These are phyloP conservation scores for Mus minutoides DNA, from an alignment of 2,797 vertebrate species.

Conservation along the genomic window DNA sequence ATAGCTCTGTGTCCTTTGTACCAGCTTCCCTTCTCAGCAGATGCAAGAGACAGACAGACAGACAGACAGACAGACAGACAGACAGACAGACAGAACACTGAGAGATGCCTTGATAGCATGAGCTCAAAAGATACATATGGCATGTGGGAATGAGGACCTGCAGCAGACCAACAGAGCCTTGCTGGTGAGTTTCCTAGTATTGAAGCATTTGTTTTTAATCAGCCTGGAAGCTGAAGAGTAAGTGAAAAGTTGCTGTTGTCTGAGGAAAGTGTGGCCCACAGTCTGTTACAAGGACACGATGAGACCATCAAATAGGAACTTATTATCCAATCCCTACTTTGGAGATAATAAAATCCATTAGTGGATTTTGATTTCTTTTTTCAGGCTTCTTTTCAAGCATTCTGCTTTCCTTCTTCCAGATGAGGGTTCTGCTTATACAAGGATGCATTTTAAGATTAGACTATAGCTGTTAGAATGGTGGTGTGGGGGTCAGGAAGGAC, in stretches of 20 bases:
- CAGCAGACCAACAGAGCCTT: background rate
- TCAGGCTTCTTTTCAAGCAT: background rate
- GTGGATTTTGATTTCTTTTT: background rate
- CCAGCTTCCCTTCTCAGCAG: background rate
- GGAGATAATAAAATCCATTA: background rate
- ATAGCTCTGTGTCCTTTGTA: background rate
- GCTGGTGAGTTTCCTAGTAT: background rate
- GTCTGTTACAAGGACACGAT: background rate
- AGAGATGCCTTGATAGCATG: background rate
- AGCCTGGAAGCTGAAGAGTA: conserved; percentile 32
- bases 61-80: too few species aligned
- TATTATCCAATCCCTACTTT: background rate
- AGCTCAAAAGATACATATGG: background rate
- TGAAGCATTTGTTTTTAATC: conserved; percentile 50
- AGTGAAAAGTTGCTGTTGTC: background rate
- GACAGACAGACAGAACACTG: too few species aligned
- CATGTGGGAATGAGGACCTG: background rate
- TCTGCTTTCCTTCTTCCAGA: background rate
- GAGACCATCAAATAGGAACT: background rate
- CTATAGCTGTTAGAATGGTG: too few species aligned
- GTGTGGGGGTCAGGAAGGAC: background rate
- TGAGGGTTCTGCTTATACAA: background rate
- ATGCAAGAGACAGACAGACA: background rate
- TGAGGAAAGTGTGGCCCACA: background rate
- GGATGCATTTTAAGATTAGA: background rate